Conservation (phyloP, 2,888 invertebrate species). For the Drosophila merina region DNA sequence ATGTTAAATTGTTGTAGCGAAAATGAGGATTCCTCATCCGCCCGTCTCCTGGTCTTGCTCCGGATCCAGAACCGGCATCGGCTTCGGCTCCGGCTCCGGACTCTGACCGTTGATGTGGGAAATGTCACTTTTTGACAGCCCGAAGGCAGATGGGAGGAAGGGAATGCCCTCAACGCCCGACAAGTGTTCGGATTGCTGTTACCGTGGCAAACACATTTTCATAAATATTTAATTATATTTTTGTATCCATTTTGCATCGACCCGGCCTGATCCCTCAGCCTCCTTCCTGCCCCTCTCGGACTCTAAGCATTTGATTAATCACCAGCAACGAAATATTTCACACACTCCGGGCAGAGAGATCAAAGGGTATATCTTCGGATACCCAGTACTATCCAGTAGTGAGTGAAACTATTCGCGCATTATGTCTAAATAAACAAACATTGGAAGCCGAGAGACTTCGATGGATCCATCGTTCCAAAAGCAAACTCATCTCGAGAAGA, state of each 20-base stretch:
- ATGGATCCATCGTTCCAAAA: slow-evolving; percentile 15
- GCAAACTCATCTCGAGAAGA: slow-evolving; percentile 43
- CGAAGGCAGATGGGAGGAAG: slow-evolving; percentile 34
- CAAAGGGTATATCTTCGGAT: slow-evolving; percentile 53
- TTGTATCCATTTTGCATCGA: slow-evolving; percentile 58
- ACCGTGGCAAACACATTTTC: slow-evolving; percentile 71
- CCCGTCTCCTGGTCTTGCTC: not conserved
- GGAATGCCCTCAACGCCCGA: slow-evolving; percentile 24
- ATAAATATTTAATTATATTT: slow-evolving; percentile 77
- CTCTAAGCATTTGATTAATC: slow-evolving; percentile 74
- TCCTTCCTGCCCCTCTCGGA: slow-evolving; percentile 18
- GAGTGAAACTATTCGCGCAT: slow-evolving; percentile 78
- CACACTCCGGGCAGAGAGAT: slow-evolving; percentile 62
- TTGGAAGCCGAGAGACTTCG: slow-evolving; percentile 23
- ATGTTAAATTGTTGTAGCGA: slow-evolving; percentile 78
- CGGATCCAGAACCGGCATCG: slow-evolving; percentile 3
- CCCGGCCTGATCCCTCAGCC: slow-evolving; percentile 1
- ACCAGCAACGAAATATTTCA: slow-evolving; percentile 54
- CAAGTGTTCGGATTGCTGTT: slow-evolving; percentile 73
- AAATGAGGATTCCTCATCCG: slow-evolving; percentile 42
- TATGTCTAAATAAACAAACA: slow-evolving; percentile 77
- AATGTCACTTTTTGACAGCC: slow-evolving; percentile 81
- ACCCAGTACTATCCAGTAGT: slow-evolving; percentile 48
- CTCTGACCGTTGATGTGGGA: slow-evolving; percentile 79
- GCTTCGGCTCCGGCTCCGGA: not conserved